Base-by-base conservation (phyloP, 2,113 vertebrate species). In the Myotis yumanensis region DNA sequence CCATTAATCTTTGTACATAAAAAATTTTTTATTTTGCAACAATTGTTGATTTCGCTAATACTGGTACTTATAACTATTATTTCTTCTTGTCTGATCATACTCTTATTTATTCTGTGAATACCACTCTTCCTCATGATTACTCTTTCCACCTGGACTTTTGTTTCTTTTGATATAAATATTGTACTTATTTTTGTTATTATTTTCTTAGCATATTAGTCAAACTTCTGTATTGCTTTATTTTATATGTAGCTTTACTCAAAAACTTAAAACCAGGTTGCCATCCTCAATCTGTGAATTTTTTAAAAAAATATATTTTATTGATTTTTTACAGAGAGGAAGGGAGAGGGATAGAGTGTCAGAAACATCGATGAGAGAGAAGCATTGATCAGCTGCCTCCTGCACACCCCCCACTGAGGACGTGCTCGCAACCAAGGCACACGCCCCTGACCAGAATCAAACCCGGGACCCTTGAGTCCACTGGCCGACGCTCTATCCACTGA, bases 201-300 rank as follows among this genome's bases (percentile, higher is more conserved):
- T 89, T 86, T 89, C 7, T 37, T 87, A 40, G 28, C 16, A 80
- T 68, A 48, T 62, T 94, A 87, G 59, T 92, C 40, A 90, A 73
- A 64, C 8, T 86, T 77, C 22, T 81, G 2, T 66, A 30, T 57
- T 69, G 59, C 37, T 83, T 84, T 75, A 64, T 95, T 93, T 88
- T 71, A 22, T 8, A 22, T 48, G 3, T 57, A 40, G 59, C 48
- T 46, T 72, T 93, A 77, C 2, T 92, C 91, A 51, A 59, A 32
- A 89, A 4, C 5, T 16, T 86, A 82, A 86, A 68, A n/a, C 3
- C 20, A 12, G 2, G 40, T 43, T 48, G 40, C 57, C 76, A n/a
- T 43, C 22, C 30, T 32, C 5, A 73, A 69, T 23, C 35, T 54
- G 11, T 30, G 82, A 76, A 79, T 87, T 9, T 94, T 43, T 59